Evolutionary conservation across 2,113 vertebrate genomes (phyloP).

Genomic region (Pseudorectes ferrugineus): DNA sequence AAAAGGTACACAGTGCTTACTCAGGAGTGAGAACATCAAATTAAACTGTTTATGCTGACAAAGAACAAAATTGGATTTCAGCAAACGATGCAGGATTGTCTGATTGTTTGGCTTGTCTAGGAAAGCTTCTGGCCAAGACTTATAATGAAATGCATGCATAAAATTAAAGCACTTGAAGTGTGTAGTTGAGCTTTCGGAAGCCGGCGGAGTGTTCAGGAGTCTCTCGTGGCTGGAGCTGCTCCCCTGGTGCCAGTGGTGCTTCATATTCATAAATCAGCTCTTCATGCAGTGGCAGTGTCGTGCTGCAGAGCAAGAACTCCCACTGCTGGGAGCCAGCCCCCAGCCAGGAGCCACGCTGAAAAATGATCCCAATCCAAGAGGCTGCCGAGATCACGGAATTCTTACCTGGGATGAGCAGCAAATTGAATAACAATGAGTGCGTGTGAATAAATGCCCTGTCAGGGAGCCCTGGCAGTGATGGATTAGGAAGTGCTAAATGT

Average conservation of each 20-base stretch:
- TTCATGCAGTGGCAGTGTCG: slow-evolving; percentile 54
- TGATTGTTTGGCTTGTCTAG: slow-evolving; percentile 84
- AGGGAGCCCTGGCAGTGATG: slow-evolving; percentile 84
- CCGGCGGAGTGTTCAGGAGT: slow-evolving; percentile 50
- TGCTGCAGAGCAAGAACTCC: slow-evolving; percentile 61
- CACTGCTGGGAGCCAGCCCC: slow-evolving; percentile 60
- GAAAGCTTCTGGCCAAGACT: slow-evolving; percentile 80
- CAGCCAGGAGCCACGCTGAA: slow-evolving; percentile 68
- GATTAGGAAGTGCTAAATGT: slow-evolving; percentile 74
- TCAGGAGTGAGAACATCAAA: slow-evolving; percentile 94
- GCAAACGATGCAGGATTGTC: slow-evolving; percentile 91
- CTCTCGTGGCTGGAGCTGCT: slow-evolving; percentile 70
- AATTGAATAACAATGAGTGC: slow-evolving; percentile 87
- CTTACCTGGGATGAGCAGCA: slow-evolving; percentile 75
- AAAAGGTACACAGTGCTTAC: slow-evolving; percentile 86
- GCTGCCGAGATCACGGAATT: slow-evolving; percentile 50
- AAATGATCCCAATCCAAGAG: slow-evolving; percentile 72
- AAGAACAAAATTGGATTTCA: slow-evolving; percentile 90
- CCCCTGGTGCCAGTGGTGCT: slow-evolving; percentile 59
- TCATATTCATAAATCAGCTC: slow-evolving; percentile 79
- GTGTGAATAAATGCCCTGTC: slow-evolving; percentile 88
- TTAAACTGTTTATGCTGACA: slow-evolving; percentile 98
- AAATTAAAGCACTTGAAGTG: slow-evolving; percentile 78
- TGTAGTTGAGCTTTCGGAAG: slow-evolving; percentile 37
- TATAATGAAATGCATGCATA: slow-evolving; percentile 88